phyloP scores from a whole-genome alignment of 2,888 invertebrate species.

The Laothoe populi region DNA sequence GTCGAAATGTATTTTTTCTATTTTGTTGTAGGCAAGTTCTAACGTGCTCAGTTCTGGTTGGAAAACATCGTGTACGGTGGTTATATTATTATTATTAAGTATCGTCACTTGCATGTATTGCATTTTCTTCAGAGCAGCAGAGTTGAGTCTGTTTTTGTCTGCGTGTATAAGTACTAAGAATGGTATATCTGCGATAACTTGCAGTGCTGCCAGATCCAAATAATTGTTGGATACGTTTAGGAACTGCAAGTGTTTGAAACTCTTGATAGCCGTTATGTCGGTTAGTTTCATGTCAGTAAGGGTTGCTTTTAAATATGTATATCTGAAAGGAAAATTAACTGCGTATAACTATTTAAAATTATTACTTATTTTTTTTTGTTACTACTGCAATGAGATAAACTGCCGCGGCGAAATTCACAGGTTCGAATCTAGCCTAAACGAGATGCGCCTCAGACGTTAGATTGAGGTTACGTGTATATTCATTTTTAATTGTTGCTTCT shows the following conservation, averaged over 20 bases:
- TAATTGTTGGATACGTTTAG: conserved; percentile 84
- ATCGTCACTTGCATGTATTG: conserved; percentile 86
- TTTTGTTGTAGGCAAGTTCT: conserved; percentile 81
- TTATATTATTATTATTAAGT: conserved; percentile 81
- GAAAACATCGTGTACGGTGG: conserved; percentile 75
- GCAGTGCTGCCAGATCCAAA: conserved; percentile 73
- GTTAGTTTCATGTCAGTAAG: conserved; percentile 80
- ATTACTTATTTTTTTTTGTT: background rate
- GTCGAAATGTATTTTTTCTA: conserved; percentile 58
- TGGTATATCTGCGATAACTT: conserved; percentile 78
- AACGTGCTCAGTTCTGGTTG: conserved; percentile 84
- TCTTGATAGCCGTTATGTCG: conserved; percentile 74
- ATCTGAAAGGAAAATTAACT: conserved; percentile 58
- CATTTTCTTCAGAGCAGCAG: conserved; percentile 77
- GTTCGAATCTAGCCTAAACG: no score
- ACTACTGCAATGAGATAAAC: no score
- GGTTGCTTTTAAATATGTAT: conserved; percentile 84
- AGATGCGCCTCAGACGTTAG: no score
- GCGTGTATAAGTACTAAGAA: conserved; percentile 84
- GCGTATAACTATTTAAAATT: background rate
- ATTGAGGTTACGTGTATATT: no score
- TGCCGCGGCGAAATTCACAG: no score
- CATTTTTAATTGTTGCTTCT: no score
- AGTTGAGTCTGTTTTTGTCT: conserved; percentile 79
- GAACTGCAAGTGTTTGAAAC: conserved; percentile 83